Base-by-base conservation (phyloP, 2,888 invertebrate genomes). In the Meloe dianella region DNA sequence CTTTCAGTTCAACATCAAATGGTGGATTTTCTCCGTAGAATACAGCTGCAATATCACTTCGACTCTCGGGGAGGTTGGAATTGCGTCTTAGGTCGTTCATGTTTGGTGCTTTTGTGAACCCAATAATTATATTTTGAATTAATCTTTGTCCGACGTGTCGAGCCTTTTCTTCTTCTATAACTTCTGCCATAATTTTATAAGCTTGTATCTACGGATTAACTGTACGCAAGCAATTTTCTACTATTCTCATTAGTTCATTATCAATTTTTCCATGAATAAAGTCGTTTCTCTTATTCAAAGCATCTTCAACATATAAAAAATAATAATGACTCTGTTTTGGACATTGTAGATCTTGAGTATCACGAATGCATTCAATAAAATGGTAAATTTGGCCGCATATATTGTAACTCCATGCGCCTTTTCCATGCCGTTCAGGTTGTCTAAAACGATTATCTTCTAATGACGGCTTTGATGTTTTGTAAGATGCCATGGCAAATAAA, bases 401-500 rank as follows among this genome's bases (percentile, higher is more conserved):
- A 9, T 29, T 56, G 56, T 67, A 70, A 59, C 65, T 65, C 63
- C 66, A 63, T 14, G 56, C 51, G 2, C 63, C 66, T 58, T 63
- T 64, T 0, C 32, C 32, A 10, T 32, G 32, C 32, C 32, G 8
- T 10, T 10, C 8, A 2, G 32, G 32, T 32, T 32, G 32, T 32
- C 10, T 10, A n/a, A n/a, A n/a, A n/a, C n/a, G n/a, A n/a, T n/a
- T n/a, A n/a, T n/a, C n/a, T n/a, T n/a, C n/a, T n/a, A n/a, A n/a
- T 8, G 10, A 1, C 32, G 64, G 61, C 24, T 60, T 59, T 8
- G 60, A 30, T n/a, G 65, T 27, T 35, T 66, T 71, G 57, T 64
- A 69, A 7, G 71, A 71, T 1, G 69, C 71, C 67, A 71, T 70
- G 3, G 71, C 69, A 57, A 71, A 69, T 12, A 71, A 22, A 54